phyloP scores from a whole-genome alignment of 2,797 vertebrate species.

The Pangasius macronema region DNA sequence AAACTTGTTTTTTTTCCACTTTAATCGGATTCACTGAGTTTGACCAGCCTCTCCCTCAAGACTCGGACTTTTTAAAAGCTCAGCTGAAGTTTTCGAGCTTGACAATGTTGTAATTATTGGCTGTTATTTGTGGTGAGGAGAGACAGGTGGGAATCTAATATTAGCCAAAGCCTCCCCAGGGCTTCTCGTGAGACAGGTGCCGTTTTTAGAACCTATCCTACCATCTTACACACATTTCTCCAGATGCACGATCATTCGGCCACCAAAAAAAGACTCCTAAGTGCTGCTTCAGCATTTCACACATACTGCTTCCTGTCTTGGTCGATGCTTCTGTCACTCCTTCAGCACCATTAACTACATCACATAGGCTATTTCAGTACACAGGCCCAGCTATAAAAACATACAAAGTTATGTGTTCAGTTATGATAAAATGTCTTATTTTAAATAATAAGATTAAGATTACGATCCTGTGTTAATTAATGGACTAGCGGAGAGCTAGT shows the following conservation, averaged over 20 bases:
- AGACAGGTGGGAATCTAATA: constrained; percentile 29
- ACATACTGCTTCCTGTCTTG: constrained; percentile 21
- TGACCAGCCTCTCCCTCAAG: neutral
- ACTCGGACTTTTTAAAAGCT: neutral
- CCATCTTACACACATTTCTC: constrained; percentile 31
- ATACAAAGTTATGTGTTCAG: neutral
- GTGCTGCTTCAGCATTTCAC: constrained; percentile 40
- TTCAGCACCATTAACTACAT: constrained; percentile 19
- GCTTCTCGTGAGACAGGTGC: constrained; percentile 36
- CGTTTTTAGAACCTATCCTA: constrained; percentile 15
- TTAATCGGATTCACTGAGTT: neutral
- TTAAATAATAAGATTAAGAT: neutral
- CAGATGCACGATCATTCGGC: constrained; percentile 1
- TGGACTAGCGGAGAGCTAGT: neutral
- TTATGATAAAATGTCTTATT: neutral
- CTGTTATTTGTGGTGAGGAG: constrained; percentile 1
- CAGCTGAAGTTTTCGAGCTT: constrained; percentile 12
- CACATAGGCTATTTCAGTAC: constrained; percentile 1
- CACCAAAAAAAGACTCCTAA: constrained; percentile 7
- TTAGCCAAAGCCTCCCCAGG: constrained; percentile 34
- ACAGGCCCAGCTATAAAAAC: neutral
- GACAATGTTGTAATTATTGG: constrained; percentile 20
- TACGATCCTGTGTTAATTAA: neutral
- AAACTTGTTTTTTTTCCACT: neutral
- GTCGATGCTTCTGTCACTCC: constrained; percentile 25